A percentile compares a stretch with the other conserved stretches of the same genome.
Evolutionary conservation across 2,113 vertebrate genomes (phyloP).

Genomic region (Coregonus clupeaformis): DNA sequence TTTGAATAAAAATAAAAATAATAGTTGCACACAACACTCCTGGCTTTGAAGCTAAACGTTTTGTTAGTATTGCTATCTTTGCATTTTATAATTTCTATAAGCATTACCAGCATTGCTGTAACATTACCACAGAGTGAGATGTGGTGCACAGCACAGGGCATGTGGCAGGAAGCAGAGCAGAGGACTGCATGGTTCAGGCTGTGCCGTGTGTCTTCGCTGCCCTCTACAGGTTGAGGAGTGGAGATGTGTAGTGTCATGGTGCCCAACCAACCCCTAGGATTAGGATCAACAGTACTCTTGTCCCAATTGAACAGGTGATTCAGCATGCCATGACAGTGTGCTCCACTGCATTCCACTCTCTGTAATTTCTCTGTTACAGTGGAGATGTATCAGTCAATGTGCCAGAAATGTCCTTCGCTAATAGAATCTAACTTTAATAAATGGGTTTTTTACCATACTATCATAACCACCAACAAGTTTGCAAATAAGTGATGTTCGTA

Average conservation of each 20-base stretch:
- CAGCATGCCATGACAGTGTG: background rate
- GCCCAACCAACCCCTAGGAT: background rate
- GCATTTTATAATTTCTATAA: background rate
- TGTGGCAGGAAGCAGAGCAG: background rate
- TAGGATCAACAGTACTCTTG: background rate
- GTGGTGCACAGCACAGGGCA: background rate
- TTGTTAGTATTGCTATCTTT: background rate
- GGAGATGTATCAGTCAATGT: background rate
- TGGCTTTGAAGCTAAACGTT: background rate
- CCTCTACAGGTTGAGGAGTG: slow-evolving; percentile 72
- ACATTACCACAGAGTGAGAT: background rate
- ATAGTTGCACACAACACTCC: background rate
- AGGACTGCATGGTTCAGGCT: slow-evolving; percentile 12
- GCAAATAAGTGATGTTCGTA: background rate
- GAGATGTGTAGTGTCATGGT: slow-evolving; percentile 31
- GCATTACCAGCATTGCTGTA: background rate
- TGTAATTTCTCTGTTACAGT: background rate
- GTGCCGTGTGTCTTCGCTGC: slow-evolving; percentile 76
- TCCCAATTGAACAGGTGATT: background rate
- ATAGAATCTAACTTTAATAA: background rate
- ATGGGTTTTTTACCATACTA: background rate
- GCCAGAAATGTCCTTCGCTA: background rate
- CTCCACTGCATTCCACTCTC: background rate
- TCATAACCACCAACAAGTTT: background rate
- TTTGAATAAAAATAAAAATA: background rate